A percentile compares a stretch with the other conserved stretches of the same genome.
Conservation (phyloP, 1,140 invertebrate genomes). For the Grapholita molesta region DNA sequence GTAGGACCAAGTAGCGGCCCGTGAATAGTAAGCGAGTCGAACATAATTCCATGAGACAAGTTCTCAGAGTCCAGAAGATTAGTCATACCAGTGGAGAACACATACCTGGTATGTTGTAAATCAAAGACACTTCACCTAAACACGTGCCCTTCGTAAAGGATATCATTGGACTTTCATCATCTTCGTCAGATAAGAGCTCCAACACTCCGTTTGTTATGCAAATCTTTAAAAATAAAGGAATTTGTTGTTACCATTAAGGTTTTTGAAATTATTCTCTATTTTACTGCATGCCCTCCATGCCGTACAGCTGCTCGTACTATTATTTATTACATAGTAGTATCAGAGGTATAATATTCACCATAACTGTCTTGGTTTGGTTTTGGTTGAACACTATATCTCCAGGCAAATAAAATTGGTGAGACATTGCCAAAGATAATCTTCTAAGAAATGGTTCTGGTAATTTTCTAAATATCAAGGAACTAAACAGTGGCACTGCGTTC, state of each 20-base stretch:
- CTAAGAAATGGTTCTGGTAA: slow-evolving; percentile 68
- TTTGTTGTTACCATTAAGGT: too few relatives aligned
- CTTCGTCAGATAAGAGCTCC: slow-evolving; percentile 72
- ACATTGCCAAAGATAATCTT: slow-evolving; percentile 68
- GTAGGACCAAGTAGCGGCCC: too few relatives aligned
- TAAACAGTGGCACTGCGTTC: slow-evolving; percentile 69
- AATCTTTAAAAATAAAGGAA: slow-evolving; percentile 45
- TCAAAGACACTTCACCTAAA: slow-evolving; percentile 65
- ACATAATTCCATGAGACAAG: too few relatives aligned
- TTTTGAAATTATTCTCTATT: too few relatives aligned
- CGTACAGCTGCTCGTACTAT: too few relatives aligned
- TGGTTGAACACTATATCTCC: slow-evolving; percentile 70
- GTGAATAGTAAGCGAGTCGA: too few relatives aligned
- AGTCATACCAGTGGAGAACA: too few relatives aligned
- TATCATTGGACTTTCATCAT: slow-evolving; percentile 75
- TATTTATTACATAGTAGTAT: too few relatives aligned
- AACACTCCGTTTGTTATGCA: slow-evolving; percentile 70
- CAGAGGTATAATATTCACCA: slow-evolving; percentile 52
- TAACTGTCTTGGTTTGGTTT: slow-evolving; percentile 67
- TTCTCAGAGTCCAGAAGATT: too few relatives aligned
- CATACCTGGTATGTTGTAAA: slow-evolving; percentile 68
- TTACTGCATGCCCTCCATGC: too few relatives aligned
- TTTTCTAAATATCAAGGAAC: slow-evolving; percentile 69
- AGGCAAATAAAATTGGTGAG: slow-evolving; percentile 68
- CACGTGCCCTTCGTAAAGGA: slow-evolving; percentile 72